These are phyloP conservation scores for Tragelaphus strepsiceros DNA, from an alignment of 2,113 vertebrate species.

Conservation along the genomic window DNA sequence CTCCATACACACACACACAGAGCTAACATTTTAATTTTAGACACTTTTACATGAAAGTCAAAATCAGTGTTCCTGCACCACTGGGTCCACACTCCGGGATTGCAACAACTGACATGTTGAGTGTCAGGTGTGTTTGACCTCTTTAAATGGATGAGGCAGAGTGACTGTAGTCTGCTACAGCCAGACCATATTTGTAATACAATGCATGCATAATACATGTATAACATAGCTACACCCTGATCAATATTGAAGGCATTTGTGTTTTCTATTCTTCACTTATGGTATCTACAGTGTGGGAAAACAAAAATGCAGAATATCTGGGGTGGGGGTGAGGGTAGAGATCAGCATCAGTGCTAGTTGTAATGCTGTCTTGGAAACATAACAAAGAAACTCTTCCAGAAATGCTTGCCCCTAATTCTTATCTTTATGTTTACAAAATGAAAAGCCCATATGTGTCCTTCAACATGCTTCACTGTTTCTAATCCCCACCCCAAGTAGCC, in stretches of 20 bases:
- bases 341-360: not conserved
- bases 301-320: not conserved
- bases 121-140: not conserved
- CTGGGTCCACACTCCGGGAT: accelerated
- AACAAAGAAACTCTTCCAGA: not conserved
- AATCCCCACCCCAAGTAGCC: too few species aligned
- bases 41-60: not conserved
- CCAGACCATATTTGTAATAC: not conserved
- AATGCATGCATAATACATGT: not conserved
- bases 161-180: not conserved
- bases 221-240: not conserved
- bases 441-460: not conserved
- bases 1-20: not conserved
- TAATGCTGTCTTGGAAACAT: not conserved
- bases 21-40: not conserved
- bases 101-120: not conserved
- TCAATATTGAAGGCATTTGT: not conserved
- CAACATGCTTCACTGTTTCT: not conserved
- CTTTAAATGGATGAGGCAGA: not conserved
- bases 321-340: accelerated
- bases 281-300: not conserved
- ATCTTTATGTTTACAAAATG: not conserved
- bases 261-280: not conserved
- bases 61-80: not conserved
- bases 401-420: not conserved